Evolutionary conservation across 2,888 invertebrate genomes (phyloP), one percentile per base, ranked within the genome.

Genomic region (Metalampra italica): DNA sequence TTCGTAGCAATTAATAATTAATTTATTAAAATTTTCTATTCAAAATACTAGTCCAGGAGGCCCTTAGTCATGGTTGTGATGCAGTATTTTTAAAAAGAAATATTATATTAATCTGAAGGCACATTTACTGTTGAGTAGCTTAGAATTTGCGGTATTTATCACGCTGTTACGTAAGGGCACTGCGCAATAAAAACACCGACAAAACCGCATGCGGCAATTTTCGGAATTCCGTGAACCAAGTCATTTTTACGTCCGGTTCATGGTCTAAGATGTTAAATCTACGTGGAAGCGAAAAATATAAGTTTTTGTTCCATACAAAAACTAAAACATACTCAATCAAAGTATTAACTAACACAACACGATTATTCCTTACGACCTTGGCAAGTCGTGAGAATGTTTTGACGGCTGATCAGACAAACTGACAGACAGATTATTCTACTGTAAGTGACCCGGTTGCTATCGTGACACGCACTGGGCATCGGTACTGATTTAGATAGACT

Each of bases 401-500:
- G 72, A 76, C 74, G 57, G 68, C 59, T 52, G 57, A 55, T 60
- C 66, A 62, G 62, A 62, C 61, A 56, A 47, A 62, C 67, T 59
- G 67, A 65, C 66, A 60, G 57, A 41, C 47, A 59, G 57, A 56
- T 62, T 66, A 62, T 65, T 55, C 46, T 51, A n/a, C 36, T 36
- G n/a, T 55, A 49, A 45, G 50, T 53, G 46, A 53, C 53, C 13
- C 41, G 13, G 29, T 45, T 8, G 32, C 12, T 43, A n/a, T 40
- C 40, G 46, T 46, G 42, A 29, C 13, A 42, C 36, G 41, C 29
- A 45, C 9, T 30, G 9, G 22, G 7, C 11, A 42, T 29, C 12
- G 9, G 39, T 14, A 39, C 13, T 39, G 14, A 14, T 39, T 39
- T n/a, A 7, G 13, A 34, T 34, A 34, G 34, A 7, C n/a, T 22